Conservation (phyloP, 2,888 invertebrate genomes). For the Lymantria monacha region DNA sequence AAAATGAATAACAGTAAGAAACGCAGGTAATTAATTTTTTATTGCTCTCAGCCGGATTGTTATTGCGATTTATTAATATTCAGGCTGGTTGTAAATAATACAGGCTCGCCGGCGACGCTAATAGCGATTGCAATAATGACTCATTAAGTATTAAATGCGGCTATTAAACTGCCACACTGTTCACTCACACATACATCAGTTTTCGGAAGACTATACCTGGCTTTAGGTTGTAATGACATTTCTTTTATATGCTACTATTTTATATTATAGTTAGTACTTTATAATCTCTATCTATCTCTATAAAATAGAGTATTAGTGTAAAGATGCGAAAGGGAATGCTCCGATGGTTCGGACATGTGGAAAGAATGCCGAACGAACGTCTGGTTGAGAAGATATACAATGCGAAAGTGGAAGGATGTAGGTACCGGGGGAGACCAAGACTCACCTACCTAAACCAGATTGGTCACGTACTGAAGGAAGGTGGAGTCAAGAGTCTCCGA, state of each 20-base stretch:
- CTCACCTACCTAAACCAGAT: too few species aligned
- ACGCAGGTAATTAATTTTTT: constrained; percentile 73
- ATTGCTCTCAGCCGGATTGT: constrained; percentile 67
- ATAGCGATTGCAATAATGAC: constrained; percentile 65
- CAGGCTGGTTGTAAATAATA: constrained; percentile 62
- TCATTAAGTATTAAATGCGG: constrained; percentile 66
- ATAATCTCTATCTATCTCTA: too few species aligned
- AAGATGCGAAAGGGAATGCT: too few species aligned
- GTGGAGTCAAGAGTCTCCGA: too few species aligned
- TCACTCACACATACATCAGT: constrained; percentile 18
- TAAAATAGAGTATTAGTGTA: too few species aligned
- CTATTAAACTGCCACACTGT: constrained; percentile 49
- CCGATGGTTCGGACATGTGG: too few species aligned
- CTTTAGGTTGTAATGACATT: constrained; percentile 1
- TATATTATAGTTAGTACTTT: constrained; percentile 4
- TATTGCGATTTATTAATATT: constrained; percentile 73
- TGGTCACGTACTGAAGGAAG: too few species aligned
- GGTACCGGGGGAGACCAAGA: too few species aligned
- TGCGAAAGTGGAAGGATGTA: too few species aligned
- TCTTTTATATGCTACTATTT: constrained; percentile 6
- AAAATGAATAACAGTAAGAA: constrained; percentile 48
- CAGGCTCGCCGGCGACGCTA: constrained; percentile 54
- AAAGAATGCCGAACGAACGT: too few species aligned
- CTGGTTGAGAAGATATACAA: too few species aligned
- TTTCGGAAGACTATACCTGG: constrained; percentile 18